phyloP scores from a whole-genome alignment of 2,888 invertebrate genomes.

The Reticulitermes lucifugus region DNA sequence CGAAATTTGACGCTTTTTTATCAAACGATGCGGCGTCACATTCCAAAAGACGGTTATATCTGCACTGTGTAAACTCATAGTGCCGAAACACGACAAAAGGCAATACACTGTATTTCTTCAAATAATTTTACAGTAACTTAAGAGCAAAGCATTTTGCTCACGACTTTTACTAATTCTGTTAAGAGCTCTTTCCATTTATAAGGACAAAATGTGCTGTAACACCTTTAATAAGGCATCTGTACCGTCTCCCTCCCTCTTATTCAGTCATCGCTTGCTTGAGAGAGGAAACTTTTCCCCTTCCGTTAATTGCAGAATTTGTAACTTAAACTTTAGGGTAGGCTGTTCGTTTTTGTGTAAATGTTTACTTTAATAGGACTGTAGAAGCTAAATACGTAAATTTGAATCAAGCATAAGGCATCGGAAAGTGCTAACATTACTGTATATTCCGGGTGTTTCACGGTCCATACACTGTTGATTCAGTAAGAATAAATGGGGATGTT shows the following conservation, averaged over 20 bases:
- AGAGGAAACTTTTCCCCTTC: not conserved
- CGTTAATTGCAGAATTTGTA: slow-evolving; percentile 29
- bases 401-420: not conserved
- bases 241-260: not conserved
- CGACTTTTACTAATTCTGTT: not conserved
- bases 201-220: not conserved
- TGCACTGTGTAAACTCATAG: too few relatives aligned
- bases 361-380: slow-evolving; percentile 19
- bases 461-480: too few relatives aligned
- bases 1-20: too few relatives aligned
- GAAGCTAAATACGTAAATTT: not conserved
- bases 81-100: too few relatives aligned
- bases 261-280: not conserved
- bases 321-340: slow-evolving; percentile 16
- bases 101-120: not conserved
- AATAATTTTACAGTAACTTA: not conserved
- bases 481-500: too few relatives aligned
- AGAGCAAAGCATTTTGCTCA: not conserved
- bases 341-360: slow-evolving; percentile 31
- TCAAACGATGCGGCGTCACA: too few relatives aligned
- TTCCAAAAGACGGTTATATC: too few relatives aligned
- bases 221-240: not conserved
- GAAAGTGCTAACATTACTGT: not conserved
- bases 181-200: not conserved
- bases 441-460: not conserved